Evolutionary conservation across 2,888 invertebrate species (phyloP).

Genomic region (Alviniconcha strummeri): DNA sequence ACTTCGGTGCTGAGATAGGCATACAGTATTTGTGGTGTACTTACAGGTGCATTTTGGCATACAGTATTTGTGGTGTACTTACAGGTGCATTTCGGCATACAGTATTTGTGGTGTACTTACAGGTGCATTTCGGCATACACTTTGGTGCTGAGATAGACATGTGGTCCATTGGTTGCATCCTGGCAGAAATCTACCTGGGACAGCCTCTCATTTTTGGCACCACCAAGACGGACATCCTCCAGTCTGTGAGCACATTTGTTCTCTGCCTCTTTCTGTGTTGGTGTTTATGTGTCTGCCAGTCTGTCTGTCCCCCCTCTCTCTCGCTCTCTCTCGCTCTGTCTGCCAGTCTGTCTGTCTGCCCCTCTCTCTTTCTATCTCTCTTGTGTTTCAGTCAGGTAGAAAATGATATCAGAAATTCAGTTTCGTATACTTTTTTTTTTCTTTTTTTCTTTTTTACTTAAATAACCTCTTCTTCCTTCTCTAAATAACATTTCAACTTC

Average conservation of each 20-base stretch:
- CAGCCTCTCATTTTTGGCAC: conserved; percentile 60
- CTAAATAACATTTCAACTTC: too few relatives aligned
- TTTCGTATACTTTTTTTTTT: too few relatives aligned
- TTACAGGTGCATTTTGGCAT: too few relatives aligned
- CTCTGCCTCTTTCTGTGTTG: background rate
- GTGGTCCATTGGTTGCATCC: conserved; percentile 70
- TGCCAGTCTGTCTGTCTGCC: background rate
- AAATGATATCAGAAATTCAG: too few relatives aligned
- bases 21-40: too few relatives aligned
- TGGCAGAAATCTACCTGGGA: conserved; percentile 64
- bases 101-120: background rate
- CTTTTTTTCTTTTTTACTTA: too few relatives aligned
- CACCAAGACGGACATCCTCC: conserved; percentile 52
- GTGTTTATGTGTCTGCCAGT: background rate
- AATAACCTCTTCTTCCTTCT: too few relatives aligned
- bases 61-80: too few relatives aligned
- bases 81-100: too few relatives aligned
- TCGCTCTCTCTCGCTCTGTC: background rate
- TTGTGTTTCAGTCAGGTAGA: background rate
- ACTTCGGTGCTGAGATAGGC: too few relatives aligned
- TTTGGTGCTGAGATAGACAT: conserved; percentile 70
- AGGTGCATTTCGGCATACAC: conserved; percentile 67
- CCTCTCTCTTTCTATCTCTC: background rate
- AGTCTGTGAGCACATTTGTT: conserved; percentile 46
- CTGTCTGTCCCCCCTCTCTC: background rate